Evolutionary conservation across 2,113 vertebrate genomes (phyloP), one percentile per base, ranked within the genome.

Genomic region (Hypomesus transpacificus): DNA sequence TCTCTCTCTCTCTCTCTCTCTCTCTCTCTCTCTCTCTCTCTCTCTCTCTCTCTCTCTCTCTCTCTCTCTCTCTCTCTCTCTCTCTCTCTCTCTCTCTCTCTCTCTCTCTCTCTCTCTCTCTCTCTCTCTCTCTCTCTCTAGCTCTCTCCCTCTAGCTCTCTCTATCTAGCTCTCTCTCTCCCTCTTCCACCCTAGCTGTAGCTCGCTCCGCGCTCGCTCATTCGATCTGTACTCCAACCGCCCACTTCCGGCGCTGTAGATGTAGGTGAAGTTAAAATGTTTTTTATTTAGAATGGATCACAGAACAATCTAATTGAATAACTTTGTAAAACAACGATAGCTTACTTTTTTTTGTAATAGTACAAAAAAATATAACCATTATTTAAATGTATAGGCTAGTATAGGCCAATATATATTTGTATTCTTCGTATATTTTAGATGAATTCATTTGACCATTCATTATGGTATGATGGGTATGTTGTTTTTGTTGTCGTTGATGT

Each of bases 171-270:
- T 54, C 52, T 54, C 52, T 70, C 65, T 74, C 46, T 67, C 73
- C 64, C 56, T 65, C 67, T 64, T 69, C 52, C 66, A 51, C 75
- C 64, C 75, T 71, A 46, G n/a, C 73, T 52, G 39, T 24, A 52
- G 54, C 75, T 64, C 75, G 65, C 79, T 70, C 71, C 14, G 34
- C 66, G 28, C 76, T 74, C 71, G 68, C 69, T 77, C 71, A 17
- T 39, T 67, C 65, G 39, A 62, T 53, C 72, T 14, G 56, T 58
- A 66, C 26, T 75, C 75, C 78, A 78, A 70, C 87, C 88, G 86
- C 87, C 87, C 86, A 89, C 89, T 90, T 91, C 91, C 89, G 89
- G 87, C 70, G 82, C 77, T 20, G 53, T 75, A 68, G 77, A 73
- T 79, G 69, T 34, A 62, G 18, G 50, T 50, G 53, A 63, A 63